These are phyloP conservation scores for Anoplophora glabripennis DNA, from an alignment of 1,140 invertebrate species.

Conservation along the genomic window DNA sequence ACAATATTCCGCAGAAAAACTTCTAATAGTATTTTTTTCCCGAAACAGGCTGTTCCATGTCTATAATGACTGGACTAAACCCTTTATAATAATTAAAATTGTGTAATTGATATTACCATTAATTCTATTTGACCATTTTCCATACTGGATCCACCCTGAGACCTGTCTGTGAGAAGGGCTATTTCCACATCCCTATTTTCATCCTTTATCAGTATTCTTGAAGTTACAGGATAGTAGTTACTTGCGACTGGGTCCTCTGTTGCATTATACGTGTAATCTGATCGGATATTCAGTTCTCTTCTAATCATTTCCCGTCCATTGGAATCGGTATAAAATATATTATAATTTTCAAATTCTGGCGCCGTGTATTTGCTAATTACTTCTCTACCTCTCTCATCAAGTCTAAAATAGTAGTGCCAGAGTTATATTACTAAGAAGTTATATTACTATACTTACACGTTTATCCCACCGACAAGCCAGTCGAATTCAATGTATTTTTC, in stretches of 20 bases:
- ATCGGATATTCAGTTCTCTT: conserved; percentile 65
- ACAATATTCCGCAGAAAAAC: too few relatives aligned
- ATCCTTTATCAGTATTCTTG: conserved; percentile 58
- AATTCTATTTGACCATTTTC: conserved; percentile 69
- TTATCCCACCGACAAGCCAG: conserved; percentile 72
- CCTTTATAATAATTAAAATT: too few relatives aligned
- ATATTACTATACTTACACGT: conserved; percentile 56
- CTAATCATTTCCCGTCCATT: conserved; percentile 66
- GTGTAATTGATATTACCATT: too few relatives aligned
- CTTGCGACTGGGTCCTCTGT: conserved; percentile 69
- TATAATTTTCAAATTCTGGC: conserved; percentile 51
- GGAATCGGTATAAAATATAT: conserved; percentile 66
- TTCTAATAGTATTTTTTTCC: too few relatives aligned
- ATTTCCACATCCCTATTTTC: conserved; percentile 52
- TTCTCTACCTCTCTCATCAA: conserved; percentile 54
- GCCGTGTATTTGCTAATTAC: conserved; percentile 52
- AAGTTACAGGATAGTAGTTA: conserved; percentile 92
- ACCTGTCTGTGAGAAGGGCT: conserved; percentile 67
- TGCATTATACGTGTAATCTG: conserved; percentile 68
- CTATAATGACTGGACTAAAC: too few relatives aligned
- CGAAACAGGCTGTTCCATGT: too few relatives aligned
- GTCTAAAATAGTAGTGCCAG: too few relatives aligned
- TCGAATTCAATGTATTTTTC: conserved; percentile 60
- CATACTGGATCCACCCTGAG: conserved; percentile 81
- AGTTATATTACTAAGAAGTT: too few relatives aligned